phyloP scores from a whole-genome alignment of 2,888 invertebrate species.

The Therioaphis trifolii region DNA sequence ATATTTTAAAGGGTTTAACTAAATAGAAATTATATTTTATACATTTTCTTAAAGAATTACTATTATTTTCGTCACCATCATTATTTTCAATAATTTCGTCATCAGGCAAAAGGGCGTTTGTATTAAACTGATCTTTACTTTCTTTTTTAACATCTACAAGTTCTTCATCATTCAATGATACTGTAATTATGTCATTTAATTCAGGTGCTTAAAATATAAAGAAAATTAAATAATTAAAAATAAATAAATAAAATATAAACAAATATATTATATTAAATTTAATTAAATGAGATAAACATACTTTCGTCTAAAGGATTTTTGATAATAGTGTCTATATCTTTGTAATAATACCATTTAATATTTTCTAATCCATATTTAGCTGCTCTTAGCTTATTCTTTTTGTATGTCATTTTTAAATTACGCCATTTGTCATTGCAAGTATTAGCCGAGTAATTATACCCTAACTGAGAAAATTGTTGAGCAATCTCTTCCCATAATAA shows the following conservation, averaged over 20 bases:
- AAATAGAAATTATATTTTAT: background rate
- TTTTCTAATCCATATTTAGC: slow-evolving; percentile 34
- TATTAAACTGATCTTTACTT: background rate
- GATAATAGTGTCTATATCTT: slow-evolving; percentile 48
- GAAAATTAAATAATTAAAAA: background rate
- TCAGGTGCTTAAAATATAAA: slow-evolving; percentile 31
- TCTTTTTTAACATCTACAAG: slow-evolving; percentile 12
- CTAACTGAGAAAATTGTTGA: slow-evolving; percentile 23
- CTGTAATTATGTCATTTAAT: slow-evolving; percentile 26
- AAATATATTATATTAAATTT: background rate
- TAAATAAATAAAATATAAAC: background rate
- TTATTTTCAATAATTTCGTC: background rate
- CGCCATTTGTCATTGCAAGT: slow-evolving; percentile 57
- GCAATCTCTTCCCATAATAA: slow-evolving; percentile 54
- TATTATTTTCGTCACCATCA: background rate
- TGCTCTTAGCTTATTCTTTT: slow-evolving; percentile 39
- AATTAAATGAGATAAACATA: too few species aligned
- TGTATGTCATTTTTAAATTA: slow-evolving; percentile 57
- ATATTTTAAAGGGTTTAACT: background rate
- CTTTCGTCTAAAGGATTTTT: background rate
- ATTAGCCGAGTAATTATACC: slow-evolving; percentile 29
- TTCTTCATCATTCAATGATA: slow-evolving; percentile 36
- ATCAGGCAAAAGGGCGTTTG: background rate
- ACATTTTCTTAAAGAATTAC: background rate
- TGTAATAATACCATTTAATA: slow-evolving; percentile 46